Conservation (phyloP, 2,113 vertebrate genomes). For the Hemichromis elongatus region DNA sequence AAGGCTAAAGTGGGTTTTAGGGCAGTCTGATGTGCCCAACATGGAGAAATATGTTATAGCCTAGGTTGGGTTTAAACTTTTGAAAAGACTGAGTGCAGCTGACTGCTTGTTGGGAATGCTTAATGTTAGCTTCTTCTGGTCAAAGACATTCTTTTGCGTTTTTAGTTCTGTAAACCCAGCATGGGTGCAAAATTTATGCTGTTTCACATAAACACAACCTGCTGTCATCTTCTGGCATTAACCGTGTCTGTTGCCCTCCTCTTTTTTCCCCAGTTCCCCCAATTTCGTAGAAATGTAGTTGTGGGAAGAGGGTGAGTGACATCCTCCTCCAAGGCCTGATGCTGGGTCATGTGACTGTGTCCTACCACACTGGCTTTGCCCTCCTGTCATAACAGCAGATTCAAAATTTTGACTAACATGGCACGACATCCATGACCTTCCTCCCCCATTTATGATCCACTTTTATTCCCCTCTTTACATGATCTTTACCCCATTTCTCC, state of each 20-base stretch:
- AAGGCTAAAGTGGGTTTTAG: background rate
- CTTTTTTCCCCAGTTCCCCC: background rate
- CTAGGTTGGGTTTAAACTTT: background rate
- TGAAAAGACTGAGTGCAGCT: background rate
- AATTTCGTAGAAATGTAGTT: background rate
- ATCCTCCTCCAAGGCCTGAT: constrained; percentile 28
- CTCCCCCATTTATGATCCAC: background rate
- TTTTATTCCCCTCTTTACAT: constrained; percentile 11
- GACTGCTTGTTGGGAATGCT: background rate
- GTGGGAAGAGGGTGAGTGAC: constrained; percentile 15
- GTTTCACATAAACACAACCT: background rate
- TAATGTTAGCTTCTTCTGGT: background rate
- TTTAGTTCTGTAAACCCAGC: background rate
- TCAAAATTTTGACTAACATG: constrained; percentile 51
- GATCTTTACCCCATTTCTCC: background rate
- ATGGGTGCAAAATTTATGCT: background rate
- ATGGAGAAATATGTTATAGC: background rate
- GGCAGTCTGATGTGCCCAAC: background rate
- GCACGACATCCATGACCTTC: constrained; percentile 49
- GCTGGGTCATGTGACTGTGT: constrained; percentile 50
- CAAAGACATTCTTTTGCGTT: background rate
- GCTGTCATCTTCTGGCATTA: background rate
- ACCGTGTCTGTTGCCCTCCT: background rate
- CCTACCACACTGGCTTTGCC: constrained; percentile 33
- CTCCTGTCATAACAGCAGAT: constrained; percentile 44